Evolutionary conservation across 1,140 invertebrate species (phyloP).

Genomic region (Brachionus angularis): DNA sequence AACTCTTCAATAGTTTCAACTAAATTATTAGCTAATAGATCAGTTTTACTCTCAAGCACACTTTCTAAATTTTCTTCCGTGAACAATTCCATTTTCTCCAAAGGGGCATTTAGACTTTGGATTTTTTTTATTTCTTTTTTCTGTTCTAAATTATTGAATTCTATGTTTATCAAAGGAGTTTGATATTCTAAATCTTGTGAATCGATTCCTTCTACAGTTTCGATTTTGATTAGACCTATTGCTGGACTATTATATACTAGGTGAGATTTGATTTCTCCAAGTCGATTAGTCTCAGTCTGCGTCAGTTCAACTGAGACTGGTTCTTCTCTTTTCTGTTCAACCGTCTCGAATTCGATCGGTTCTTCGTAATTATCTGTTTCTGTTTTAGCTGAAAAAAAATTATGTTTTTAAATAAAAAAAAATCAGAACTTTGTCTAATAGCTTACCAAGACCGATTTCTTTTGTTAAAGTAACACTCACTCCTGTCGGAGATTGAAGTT

Average conservation of each 20-base stretch:
- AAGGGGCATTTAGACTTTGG: background rate
- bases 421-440: no score
- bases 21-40: background rate
- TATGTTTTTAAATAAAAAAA: no score
- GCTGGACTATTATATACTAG: background rate
- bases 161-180: background rate
- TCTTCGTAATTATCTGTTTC: slow-evolving; percentile 17
- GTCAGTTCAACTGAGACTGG: background rate
- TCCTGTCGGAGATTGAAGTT: background rate
- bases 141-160: background rate
- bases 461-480: no score
- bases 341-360: background rate
- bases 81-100: background rate
- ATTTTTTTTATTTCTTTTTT: background rate
- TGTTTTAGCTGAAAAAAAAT: slow-evolving; percentile 17
- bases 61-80: background rate
- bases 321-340: background rate
- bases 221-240: background rate
- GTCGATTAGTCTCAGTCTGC: background rate
- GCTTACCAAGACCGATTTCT: no score
- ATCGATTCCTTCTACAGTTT: background rate
- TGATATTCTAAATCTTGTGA: background rate
- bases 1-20: no score
- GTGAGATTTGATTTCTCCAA: slow-evolving; percentile 1
- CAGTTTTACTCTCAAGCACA: background rate